Evolutionary conservation across 2,113 vertebrate genomes (phyloP), one percentile per base, ranked within the genome.

Genomic region (Corapipo altera): DNA sequence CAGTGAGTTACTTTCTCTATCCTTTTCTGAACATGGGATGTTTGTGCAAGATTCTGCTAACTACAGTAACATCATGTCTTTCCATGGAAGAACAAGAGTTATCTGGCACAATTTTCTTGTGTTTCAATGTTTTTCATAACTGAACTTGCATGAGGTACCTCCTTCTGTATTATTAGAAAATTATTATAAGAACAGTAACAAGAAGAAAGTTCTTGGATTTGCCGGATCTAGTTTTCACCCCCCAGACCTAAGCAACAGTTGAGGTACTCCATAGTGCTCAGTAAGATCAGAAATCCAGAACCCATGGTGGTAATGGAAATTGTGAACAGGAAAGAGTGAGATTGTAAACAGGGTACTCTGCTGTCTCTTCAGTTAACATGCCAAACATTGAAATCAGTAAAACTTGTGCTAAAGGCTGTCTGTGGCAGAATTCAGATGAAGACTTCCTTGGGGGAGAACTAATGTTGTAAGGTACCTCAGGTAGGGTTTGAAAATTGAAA

Each of bases 291-390:
- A 74, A 85, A 72, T 79, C 43, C 22, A 28, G 48, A 79, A 26
- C 16, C 35, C 15, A 8, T 4, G 5, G 32, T 49, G 22, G 11
- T 54, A 39, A 3, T 28, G 15, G 2, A 4, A 5, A 4, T 19
- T 70, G n/a, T 67, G 57, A 37, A 22, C 4, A 71, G 28, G 43
- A 85, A 54, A 33, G 65, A 32, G 15, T 43, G 84, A 89, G 71
- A 62, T 58, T 12, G 43, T 57, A 9, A 37, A 2, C 6, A 26
- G 20, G 9, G 14, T 67, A 4, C 43, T 76, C 12, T 15, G 7
- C n/a, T 84, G 17, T 52, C 23, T 66, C 35, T 66, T 78, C 55
- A 51, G 16, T 57, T 86, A 48, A 48, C 22, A 30, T 73, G 76
- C 10, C 15, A 41, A 55, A 55, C 24, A 43, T 0, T 55, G 30